These are phyloP conservation scores for Lamproptera curius DNA, from an alignment of 2,888 invertebrate species.

Conservation along the genomic window DNA sequence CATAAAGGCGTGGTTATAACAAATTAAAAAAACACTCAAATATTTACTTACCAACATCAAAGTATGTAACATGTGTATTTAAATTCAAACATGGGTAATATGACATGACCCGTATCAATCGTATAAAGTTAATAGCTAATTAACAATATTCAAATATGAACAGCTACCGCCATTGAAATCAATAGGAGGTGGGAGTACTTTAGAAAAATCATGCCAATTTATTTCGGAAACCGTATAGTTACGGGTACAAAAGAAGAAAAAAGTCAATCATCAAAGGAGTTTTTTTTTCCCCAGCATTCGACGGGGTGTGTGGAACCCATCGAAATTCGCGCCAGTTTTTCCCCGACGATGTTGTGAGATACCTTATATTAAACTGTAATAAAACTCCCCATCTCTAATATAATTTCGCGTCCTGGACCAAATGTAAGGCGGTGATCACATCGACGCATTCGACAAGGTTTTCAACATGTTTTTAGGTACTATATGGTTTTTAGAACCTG, in stretches of 20 bases:
- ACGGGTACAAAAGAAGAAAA: slow-evolving; percentile 33
- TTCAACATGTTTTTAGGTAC: too few species aligned
- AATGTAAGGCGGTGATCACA: slow-evolving; percentile 32
- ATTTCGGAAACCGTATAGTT: slow-evolving; percentile 34
- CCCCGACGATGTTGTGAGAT: slow-evolving; percentile 52
- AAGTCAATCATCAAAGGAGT: slow-evolving; percentile 38
- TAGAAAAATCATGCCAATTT: slow-evolving; percentile 27
- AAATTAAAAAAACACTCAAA: too few species aligned
- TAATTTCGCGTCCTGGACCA: slow-evolving; percentile 50
- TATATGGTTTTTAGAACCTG: too few species aligned
- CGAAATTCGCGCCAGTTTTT: slow-evolving; percentile 49
- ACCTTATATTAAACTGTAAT: slow-evolving; percentile 69
- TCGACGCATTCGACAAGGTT: too few species aligned
- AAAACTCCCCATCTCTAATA: slow-evolving; percentile 60
- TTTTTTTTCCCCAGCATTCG: slow-evolving; percentile 33
- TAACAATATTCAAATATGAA: slow-evolving; percentile 8
- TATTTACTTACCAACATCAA: too few species aligned
- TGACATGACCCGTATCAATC: background rate
- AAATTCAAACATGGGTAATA: too few species aligned
- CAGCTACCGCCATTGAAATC: slow-evolving; percentile 1
- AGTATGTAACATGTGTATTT: too few species aligned
- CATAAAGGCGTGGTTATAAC: too few species aligned
- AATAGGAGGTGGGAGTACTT: slow-evolving; percentile 4
- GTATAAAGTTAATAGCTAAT: slow-evolving; percentile 11
- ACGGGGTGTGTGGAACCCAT: slow-evolving; percentile 43